Base-by-base conservation (phyloP, 1,140 invertebrate species). In the Tetragonula clypearis region DNA sequence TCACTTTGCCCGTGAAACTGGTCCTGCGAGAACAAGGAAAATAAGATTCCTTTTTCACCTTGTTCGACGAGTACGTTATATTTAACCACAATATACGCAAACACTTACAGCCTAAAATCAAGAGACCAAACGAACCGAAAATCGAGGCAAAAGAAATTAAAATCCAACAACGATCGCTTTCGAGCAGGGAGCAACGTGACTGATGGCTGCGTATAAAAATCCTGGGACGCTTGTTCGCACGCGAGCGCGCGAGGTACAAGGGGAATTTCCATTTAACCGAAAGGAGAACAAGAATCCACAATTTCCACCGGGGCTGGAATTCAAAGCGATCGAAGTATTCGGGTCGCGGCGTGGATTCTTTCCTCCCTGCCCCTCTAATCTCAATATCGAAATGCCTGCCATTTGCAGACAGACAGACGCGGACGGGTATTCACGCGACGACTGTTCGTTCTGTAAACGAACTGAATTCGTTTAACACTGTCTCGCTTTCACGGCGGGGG, bases 271-370 rank as follows among this genome's bases (percentile, higher is more conserved):
- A 56, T 75, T 75, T 75, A 75, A 75, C n/a, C 53, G 26, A 75
- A 58, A 72, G 23, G 53, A 35, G 55, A 15, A 80, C 65, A 41
- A 41, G 79, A 80, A 80, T 80, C 30, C 23, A 5, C 77, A 26
- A 55, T 80, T 80, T 55, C 41, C 41, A 41, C 21, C 58, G 53
- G 53, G 35, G 55, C 79, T 80, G 79, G 79, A 72, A 80, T 80
- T 72, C 79, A 80, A 80, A 80, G 79, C 79, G 35, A 71, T 80
- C 79, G 66, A 72, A 71, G 53, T 58, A 80, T 71, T 23, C 78
- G 21, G 78, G 65, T 69, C 78, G 78, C 17, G 14, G 11, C 4
- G 19, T 41, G 66, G 15, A 71, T 71, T 58, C 55, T 55, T 71
- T 58, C 41, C n/a, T 30, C 71, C 56, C n/a, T 30, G 58, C 56